Conservation (phyloP, 2,113 vertebrate genomes). For the Psilopogon haemacephalus region DNA sequence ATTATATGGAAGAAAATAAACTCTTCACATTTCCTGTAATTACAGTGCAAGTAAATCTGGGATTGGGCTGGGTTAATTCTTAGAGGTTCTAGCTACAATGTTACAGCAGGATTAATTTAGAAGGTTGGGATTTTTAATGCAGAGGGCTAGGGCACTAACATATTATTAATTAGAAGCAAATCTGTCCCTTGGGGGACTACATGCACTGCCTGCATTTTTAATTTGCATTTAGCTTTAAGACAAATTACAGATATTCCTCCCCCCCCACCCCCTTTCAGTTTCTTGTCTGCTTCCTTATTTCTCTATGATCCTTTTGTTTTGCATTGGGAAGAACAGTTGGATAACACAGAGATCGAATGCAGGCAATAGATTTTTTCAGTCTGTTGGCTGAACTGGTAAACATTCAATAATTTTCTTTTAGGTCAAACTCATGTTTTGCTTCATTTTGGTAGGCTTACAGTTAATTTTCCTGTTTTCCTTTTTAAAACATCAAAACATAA, state of each 20-base stretch:
- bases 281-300: constrained; percentile 2
- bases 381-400: constrained; percentile 5
- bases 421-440: background rate
- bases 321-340: background rate
- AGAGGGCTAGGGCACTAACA: background rate
- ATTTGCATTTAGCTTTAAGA: constrained; percentile 13
- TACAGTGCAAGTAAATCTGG: constrained; percentile 46
- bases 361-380: background rate
- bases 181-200: constrained; percentile 26
- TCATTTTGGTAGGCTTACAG: background rate
- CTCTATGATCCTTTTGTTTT: constrained; percentile 25
- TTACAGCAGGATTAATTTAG: constrained; percentile 32
- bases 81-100: background rate
- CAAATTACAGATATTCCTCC: background rate
- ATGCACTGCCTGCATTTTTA: constrained; percentile 9
- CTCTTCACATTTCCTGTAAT: constrained; percentile 27
- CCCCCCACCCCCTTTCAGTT: background rate
- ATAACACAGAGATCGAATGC: background rate
- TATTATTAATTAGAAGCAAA: constrained; percentile 65
- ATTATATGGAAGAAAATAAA: constrained; percentile 21
- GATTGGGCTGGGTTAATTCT: constrained; percentile 37
- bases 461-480: background rate
- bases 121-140: background rate
- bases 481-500: background rate
- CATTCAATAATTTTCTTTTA: background rate